Percentiles rank a stretch among this genome's conserved stretches.
Evolutionary conservation across 1,140 invertebrate species (phyloP).

Genomic region (Ceratina australensis): DNA sequence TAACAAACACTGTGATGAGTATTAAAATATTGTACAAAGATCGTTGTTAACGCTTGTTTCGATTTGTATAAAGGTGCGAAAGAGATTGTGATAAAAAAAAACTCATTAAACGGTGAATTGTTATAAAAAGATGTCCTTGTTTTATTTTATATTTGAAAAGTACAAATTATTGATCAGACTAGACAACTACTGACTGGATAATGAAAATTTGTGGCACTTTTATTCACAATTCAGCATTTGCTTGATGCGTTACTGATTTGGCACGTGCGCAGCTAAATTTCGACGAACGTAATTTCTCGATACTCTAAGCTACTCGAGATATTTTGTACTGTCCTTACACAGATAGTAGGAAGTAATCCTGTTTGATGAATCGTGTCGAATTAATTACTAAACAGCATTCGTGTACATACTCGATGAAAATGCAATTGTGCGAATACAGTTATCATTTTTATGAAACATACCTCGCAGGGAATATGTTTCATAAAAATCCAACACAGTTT

Average conservation of each 20-base stretch:
- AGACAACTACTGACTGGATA: conserved; percentile 71
- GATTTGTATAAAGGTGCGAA: background rate
- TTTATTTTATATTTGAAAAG: conserved; percentile 73
- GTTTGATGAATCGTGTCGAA: background rate
- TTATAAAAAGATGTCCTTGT: conserved; percentile 42
- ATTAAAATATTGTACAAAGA: background rate
- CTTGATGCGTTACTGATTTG: conserved; percentile 26
- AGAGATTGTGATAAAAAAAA: background rate
- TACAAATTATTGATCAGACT: conserved; percentile 74
- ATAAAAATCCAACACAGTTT: too few relatives aligned
- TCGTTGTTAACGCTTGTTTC: background rate
- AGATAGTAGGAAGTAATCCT: background rate
- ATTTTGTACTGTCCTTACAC: conserved; percentile 43
- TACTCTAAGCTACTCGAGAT: conserved; percentile 14
- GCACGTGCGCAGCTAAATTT: conserved; percentile 39
- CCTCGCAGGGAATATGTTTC: too few relatives aligned
- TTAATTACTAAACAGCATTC: conserved; percentile 25
- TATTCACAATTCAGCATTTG: conserved; percentile 44
- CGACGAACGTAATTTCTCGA: conserved; percentile 8
- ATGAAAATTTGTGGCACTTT: conserved; percentile 58
- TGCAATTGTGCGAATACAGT: conserved; percentile 29
- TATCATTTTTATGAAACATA: conserved; percentile 21
- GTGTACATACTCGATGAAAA: conserved; percentile 17
- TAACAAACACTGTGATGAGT: background rate
- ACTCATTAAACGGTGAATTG: conserved; percentile 3